Evolutionary conservation across 2,113 vertebrate genomes (phyloP), one percentile per base, ranked within the genome.

Genomic region (Bubo blakistoni): DNA sequence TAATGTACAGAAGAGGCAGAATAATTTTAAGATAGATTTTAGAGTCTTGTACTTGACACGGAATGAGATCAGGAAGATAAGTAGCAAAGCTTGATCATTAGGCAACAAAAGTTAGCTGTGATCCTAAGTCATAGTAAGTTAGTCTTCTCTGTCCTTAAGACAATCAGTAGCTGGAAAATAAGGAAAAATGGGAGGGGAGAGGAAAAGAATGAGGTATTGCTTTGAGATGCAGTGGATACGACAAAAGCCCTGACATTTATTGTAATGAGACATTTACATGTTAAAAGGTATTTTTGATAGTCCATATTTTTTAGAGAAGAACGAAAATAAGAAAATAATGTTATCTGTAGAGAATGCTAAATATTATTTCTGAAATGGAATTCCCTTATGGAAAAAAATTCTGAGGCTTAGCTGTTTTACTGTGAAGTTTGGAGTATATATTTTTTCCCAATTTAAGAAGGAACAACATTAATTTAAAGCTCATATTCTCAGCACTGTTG

Each of bases 371-470:
- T 54, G 38, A 91, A 89, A 86, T 20, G 2, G 11, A 71, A 38
- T 55, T 27, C 17, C 21, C 10, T 76, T 46, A 29, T 30, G 16
- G 29, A 52, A 80, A 58, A 76, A 13, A 0, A 1, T 12, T 61
- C 29, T 24, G 18, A 44, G 29, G 13, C 3, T 71, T 47, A 32
- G 6, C 15, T 51, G 4, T 34, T 69, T 49, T 19, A 42, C 5
- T 29, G 17, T 0, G 0, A 34, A 10, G 2, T 77, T 81, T 57
- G 38, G 32, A 76, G 38, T 13, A 47, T 46, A 20, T n/a, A 0
- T 27, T 81, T 66, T 72, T 70, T 76, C n/a, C 14, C 4, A 36
- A 4, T 77, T 44, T 71, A 59, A 77, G 51, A 44, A 57, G 44
- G 13, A 82, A 73, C 4, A 61, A 26, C 24, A n/a, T 44, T 44